Base-by-base conservation (phyloP, 1,140 invertebrate genomes). In the Drosophila seguyi region DNA sequence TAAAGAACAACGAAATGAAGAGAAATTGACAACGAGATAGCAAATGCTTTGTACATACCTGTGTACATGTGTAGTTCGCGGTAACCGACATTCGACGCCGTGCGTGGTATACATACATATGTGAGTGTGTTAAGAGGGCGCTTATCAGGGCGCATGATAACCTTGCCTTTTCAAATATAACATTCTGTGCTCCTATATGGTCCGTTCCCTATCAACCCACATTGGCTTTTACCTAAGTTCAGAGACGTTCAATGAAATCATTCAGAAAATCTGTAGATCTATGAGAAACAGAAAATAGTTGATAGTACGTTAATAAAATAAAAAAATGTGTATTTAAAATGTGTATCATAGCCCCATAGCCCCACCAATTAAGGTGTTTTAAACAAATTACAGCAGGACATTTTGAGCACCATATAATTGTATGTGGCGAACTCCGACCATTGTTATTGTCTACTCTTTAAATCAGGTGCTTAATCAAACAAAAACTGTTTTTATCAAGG, bases 71-170 rank as follows among this genome's bases (percentile, higher is more conserved):
- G 52, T 25, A 55, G 8, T 38, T 55, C 14, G 20, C 34, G 20
- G 34, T 10, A 55, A 38, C 29, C 52, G 52, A 38, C 20, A 55
- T 16, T 38, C 20, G 20, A 55, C 34, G 31, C 34, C 8, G 50
- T 53, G 18, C 13, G 18, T 14, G 34, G 20, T 53, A 36, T 14
- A 14, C 10, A 10, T 13, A 20, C 13, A 18, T 20, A 8, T 20
- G n/a, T 34, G 5, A 22, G 34, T 55, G 34, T 55, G 34, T 38
- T 6, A 16, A 22, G 31, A 55, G 14, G n/a, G 52, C 34, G 14
- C 52, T 55, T 55, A 55, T 55, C 52, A 55, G 34, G 48, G 34
- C 52, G 20, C 52, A n/a, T 20, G 20, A 55, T 38, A 38, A 55
- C 52, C 52, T 53, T 36, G 50, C 31, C 14, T 22, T 36, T 22